Base-by-base conservation (phyloP, 2,888 invertebrate genomes). In the Escarpia spicata region DNA sequence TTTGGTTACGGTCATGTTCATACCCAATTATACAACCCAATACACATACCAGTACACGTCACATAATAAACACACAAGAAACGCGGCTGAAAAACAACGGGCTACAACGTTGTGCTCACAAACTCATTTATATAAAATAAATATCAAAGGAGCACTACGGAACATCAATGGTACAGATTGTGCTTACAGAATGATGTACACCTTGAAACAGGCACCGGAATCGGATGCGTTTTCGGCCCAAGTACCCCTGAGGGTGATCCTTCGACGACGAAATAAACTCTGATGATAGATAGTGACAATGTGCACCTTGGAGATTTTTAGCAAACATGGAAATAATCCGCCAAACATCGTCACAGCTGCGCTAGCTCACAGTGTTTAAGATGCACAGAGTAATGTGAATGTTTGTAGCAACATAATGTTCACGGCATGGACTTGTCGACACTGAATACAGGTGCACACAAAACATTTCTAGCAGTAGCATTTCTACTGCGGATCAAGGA, bases 401-500 rank as follows among this genome's bases (percentile, higher is more conserved):
- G 75, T 75, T 75, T 75, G 75, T 75, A 75, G 75, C 75, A 75
- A 75, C 75, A 75, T 75, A 75, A 75, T 75, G 75, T 75, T 75
- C 75, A 75, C 75, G 75, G 75, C 75, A 75, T 75, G 75, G 75
- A 75, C 75, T 75, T 75, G 75, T 75, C 75, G 75, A 75, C 75
- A 75, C 19, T 75, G 75, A 75, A 75, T 75, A 75, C 75, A 75
- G 75, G 75, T 75, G 75, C 75, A 75, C 75, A 75, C 75, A 75
- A 75, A 75, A 75, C 75, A 75, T 75, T 75, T 75, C 75, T 75
- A 75, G 75, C 75, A 75, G 75, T 75, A 75, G 75, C 75, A 75
- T 75, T 19, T 75, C 75, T 75, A 75, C 75, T 75, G 75, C 75
- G 75, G 75, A 75, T 91, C 91, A 91, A 91, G 91, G 91, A 91